These are phyloP conservation scores for Cynodonichthys magdalenae DNA, from an alignment of 2,797 vertebrate genomes.

Conservation along the genomic window DNA sequence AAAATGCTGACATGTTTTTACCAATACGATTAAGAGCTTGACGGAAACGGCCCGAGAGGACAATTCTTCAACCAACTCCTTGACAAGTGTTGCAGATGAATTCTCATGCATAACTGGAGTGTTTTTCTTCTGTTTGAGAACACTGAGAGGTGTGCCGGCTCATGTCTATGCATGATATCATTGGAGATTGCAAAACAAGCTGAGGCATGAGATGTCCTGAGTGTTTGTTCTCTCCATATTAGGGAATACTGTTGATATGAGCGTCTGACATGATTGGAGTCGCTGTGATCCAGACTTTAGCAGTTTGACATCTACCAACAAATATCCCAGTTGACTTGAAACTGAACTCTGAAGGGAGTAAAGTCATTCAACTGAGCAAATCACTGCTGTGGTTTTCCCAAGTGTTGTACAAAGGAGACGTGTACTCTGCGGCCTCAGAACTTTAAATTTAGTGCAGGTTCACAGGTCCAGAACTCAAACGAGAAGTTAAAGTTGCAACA, in stretches of 20 bases:
- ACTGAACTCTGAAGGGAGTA: slow-evolving; percentile 26
- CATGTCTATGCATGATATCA: slow-evolving; percentile 71
- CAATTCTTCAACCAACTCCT: slow-evolving; percentile 2
- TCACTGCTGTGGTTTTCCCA: slow-evolving; percentile 11
- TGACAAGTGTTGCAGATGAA: slow-evolving; percentile 25
- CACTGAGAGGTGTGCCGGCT: slow-evolving; percentile 69
- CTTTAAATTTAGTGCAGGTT: not conserved
- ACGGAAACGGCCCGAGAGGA: slow-evolving; percentile 28
- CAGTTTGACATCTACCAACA: slow-evolving; percentile 8
- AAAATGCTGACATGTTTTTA: slow-evolving; percentile 44
- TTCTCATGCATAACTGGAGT: slow-evolving; percentile 10
- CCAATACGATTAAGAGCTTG: slow-evolving; percentile 31
- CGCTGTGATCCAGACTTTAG: slow-evolving; percentile 15
- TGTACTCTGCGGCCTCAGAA: slow-evolving; percentile 7
- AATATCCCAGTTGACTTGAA: slow-evolving; percentile 32
- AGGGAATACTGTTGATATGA: slow-evolving; percentile 37
- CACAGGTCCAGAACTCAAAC: slow-evolving; percentile 3
- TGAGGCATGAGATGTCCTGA: slow-evolving; percentile 51
- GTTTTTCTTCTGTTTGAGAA: slow-evolving; percentile 41
- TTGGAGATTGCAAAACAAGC: slow-evolving; percentile 64
- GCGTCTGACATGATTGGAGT: not conserved
- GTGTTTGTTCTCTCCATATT: slow-evolving; percentile 63
- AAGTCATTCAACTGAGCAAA: slow-evolving; percentile 14
- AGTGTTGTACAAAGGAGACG: slow-evolving; percentile 5
- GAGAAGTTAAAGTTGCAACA: slow-evolving; percentile 4